phyloP scores from a whole-genome alignment of 1,140 invertebrate genomes.

The Polypedilum pembai region DNA sequence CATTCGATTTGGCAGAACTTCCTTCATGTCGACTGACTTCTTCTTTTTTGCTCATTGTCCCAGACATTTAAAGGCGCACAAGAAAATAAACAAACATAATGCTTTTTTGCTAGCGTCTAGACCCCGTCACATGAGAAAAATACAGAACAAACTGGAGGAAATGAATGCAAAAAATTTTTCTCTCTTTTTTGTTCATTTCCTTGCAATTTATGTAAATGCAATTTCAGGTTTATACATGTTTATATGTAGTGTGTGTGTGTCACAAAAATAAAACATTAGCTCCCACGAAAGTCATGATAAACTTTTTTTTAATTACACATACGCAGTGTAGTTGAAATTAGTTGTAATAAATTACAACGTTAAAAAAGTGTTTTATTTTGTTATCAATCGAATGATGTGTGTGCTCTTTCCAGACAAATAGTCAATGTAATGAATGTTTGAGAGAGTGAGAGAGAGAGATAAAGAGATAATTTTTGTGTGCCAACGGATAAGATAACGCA shows the following conservation, averaged over 20 bases:
- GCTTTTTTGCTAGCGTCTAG: constrained; percentile 3
- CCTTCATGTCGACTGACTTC: background rate
- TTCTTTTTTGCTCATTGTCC: background rate
- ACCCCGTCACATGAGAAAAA: background rate
- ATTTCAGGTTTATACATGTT: background rate
- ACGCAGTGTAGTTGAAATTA: no score
- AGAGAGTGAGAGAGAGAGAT: no score
- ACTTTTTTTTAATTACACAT: no score
- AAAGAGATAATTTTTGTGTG: background rate
- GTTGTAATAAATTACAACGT: no score
- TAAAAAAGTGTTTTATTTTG: no score
- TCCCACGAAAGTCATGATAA: no score
- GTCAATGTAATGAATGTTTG: constrained; percentile 9
- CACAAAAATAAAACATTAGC: background rate
- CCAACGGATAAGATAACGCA: background rate
- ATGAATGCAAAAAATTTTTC: background rate
- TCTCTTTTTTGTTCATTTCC: background rate
- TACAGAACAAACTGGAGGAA: background rate
- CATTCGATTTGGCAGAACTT: background rate
- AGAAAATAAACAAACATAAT: constrained; percentile 7
- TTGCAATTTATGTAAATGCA: background rate
- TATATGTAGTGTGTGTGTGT: background rate
- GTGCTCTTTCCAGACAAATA: background rate
- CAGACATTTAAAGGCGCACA: constrained; percentile 16
- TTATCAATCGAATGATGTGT: no score